phyloP scores from a whole-genome alignment of 2,113 vertebrate species.

The Notechis scutatus region DNA sequence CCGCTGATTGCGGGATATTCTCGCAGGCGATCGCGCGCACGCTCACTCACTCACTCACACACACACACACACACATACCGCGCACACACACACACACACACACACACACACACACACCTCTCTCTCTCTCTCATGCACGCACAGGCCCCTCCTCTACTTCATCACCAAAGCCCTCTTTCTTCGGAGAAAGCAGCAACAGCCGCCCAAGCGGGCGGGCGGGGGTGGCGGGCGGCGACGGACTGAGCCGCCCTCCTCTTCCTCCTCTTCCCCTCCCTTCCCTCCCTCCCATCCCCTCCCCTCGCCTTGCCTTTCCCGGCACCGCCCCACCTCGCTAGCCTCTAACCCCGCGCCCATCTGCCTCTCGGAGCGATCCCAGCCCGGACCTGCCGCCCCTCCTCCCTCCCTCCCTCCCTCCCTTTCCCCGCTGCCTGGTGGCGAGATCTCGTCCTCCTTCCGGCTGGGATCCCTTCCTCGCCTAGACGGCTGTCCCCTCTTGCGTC shows the following conservation, averaged over 20 bases:
- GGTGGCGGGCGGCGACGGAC: not conserved
- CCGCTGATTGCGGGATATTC: not conserved
- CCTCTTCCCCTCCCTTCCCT: not conserved
- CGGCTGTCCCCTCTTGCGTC: not conserved
- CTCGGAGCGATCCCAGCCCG: not conserved
- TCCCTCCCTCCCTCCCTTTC: not conserved
- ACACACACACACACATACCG: not conserved
- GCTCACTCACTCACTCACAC: not conserved
- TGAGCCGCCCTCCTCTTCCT: not conserved
- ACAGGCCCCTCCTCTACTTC: constrained; percentile 5
- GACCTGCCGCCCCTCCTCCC: not conserved
- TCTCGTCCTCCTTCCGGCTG: not conserved
- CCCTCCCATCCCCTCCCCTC: not conserved
- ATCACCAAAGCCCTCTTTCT: not conserved
- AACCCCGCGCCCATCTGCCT: not conserved
- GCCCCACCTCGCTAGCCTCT: not conserved
- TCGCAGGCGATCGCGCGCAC: not conserved
- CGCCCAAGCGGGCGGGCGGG: not conserved
- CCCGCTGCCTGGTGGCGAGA: not conserved
- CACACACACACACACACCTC: too few species aligned
- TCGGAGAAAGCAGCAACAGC: not conserved
- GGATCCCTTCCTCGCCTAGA: constrained; percentile 1
- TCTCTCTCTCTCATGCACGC: not conserved
- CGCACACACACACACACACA: not conserved
- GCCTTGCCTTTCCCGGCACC: not conserved